Evolutionary conservation across 2,888 invertebrate species (phyloP), one percentile per base, ranked within the genome.

Genomic region (Nezara viridula): DNA sequence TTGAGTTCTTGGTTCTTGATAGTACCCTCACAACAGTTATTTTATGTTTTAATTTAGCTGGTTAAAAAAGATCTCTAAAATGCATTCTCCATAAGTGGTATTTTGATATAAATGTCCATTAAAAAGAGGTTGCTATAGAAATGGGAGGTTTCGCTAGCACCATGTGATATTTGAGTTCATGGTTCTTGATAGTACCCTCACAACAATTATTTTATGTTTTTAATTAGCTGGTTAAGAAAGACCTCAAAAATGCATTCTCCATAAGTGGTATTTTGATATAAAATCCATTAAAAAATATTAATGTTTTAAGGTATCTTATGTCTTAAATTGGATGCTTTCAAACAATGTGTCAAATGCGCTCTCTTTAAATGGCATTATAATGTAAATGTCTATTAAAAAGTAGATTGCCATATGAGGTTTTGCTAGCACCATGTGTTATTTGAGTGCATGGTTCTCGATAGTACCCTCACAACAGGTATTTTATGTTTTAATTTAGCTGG

Each of bases 111-210:
- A 55, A 24, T 55, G 10, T 55, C n/a, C 7, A 24, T 55, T 55
- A 9, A 19, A n/a, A n/a, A 55, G n/a, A 24, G 55, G 10, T 55
- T 55, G 24, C 55, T 55, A 55, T 6, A 55, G 55, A 24, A 55
- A 55, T 24, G 55, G n/a, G 55, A 55, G 55, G 55, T 55, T 55
- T 55, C 55, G 55, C 55, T 55, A 55, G 55, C 55, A 55, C 55
- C 55, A 55, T 55, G 55, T 55, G 55, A 0, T 7, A 55, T 55
- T 55, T 55, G 7, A 55, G 55, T 55, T 7, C 55, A 55, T 55
- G 55, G 55, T 55, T 55, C 24, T 55, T 55, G 55, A 55, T 66
- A 66, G 66, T 66, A 66, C 66, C 66, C 66, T 66, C 16, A 66
- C 66, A 21, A 66, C 66, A 66, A 14, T 32, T 6, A 66, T 32